Percentiles rank a stretch among this genome's conserved stretches.
These are phyloP conservation scores for Scaptomyza pallida DNA, from an alignment of 1,140 invertebrate genomes.

Conservation along the genomic window DNA sequence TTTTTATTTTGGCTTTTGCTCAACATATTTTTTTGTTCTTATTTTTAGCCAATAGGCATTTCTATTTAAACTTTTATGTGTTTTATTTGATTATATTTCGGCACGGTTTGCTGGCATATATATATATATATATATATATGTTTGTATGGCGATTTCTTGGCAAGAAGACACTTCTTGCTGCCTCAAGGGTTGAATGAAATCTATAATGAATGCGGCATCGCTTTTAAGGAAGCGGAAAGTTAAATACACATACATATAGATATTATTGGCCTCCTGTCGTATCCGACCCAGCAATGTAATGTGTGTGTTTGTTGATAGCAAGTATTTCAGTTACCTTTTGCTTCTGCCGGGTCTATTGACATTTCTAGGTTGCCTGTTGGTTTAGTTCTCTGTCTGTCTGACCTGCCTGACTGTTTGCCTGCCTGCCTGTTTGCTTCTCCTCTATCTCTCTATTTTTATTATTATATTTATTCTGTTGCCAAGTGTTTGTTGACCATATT, in stretches of 20 bases:
- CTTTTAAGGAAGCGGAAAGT: slow-evolving; percentile 36
- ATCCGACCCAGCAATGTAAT: not conserved
- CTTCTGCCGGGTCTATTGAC: slow-evolving; percentile 37
- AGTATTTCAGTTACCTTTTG: slow-evolving; percentile 33
- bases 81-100: slow-evolving; percentile 39
- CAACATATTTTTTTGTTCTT: slow-evolving; percentile 39
- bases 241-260: slow-evolving; percentile 11
- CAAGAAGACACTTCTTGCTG: slow-evolving; percentile 7
- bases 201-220: slow-evolving; percentile 6
- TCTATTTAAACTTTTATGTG: slow-evolving; percentile 42
- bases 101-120: not conserved
- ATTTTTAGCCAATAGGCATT: slow-evolving; percentile 36
- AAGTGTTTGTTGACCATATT: not conserved
- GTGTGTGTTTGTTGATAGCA: not conserved
- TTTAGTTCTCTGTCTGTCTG: slow-evolving; percentile 11
- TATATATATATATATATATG: not conserved
- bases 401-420: slow-evolving; percentile 1
- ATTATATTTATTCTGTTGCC: slow-evolving; percentile 5
- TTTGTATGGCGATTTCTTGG: slow-evolving; percentile 41
- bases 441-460: slow-evolving; percentile 9
- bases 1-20: slow-evolving; percentile 17
- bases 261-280: slow-evolving; percentile 19
- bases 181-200: slow-evolving; percentile 21
- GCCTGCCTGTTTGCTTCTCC: not conserved
- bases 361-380: slow-evolving; percentile 38